These are phyloP conservation scores for Hapalemur alaotrensis DNA, from an alignment of 2,797 vertebrate genomes.

Conservation along the genomic window DNA sequence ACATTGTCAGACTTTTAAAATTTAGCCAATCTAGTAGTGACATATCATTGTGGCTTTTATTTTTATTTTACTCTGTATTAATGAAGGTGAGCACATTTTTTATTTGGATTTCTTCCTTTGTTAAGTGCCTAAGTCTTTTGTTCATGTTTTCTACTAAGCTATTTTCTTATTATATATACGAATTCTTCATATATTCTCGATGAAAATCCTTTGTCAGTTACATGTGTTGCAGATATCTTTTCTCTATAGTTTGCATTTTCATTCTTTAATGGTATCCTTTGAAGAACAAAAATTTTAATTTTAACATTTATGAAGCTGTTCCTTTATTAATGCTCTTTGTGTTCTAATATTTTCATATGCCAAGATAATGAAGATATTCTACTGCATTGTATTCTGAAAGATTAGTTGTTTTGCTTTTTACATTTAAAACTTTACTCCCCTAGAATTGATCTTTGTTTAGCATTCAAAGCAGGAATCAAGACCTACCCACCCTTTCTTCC, in stretches of 20 bases:
- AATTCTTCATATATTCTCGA: background rate
- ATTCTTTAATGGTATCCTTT: background rate
- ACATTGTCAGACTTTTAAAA: background rate
- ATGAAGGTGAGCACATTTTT: background rate
- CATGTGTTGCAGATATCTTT: background rate
- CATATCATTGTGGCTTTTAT: background rate
- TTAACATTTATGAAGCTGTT: background rate
- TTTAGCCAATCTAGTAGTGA: background rate
- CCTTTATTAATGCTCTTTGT: background rate
- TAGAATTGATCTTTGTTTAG: background rate
- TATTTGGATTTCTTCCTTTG: background rate
- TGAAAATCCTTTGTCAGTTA: background rate
- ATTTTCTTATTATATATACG: background rate
- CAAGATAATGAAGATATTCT: background rate
- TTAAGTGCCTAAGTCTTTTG: background rate
- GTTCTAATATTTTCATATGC: background rate
- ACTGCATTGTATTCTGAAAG: background rate
- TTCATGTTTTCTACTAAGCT: background rate
- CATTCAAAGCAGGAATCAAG: background rate
- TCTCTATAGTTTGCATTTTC: background rate
- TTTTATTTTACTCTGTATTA: background rate
- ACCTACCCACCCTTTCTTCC: background rate
- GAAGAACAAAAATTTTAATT: background rate
- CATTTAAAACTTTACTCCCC: background rate
- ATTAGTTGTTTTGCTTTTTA: background rate